Base-by-base conservation (phyloP, 1,140 invertebrate species). In the Camponotus vicinus region DNA sequence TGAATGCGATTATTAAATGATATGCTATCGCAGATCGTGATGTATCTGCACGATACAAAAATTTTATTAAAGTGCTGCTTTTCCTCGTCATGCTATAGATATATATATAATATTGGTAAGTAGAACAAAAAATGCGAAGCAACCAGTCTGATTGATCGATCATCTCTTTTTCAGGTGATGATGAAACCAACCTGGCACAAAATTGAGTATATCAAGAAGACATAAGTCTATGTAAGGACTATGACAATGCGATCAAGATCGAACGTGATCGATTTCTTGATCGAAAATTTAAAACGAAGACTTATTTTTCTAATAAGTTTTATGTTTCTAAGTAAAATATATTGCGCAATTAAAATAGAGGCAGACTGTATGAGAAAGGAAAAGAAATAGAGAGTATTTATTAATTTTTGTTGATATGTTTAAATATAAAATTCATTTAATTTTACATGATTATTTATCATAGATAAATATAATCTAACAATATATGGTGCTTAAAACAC, bases 91-190 rank as follows among this genome's bases (percentile, higher is more conserved):
- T 34, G 15, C 15, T 5, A 9, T 32, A 66, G 11, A 5, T 37
- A 27, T 42, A 64, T 18, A 8, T 21, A 40, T 18, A 32, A 42
- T 9, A 37, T 32, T 34, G 66, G 21, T 61, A 73, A 69, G 6
- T 73, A 13, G 27, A 13, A 82, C 1, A 37, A 45, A 82, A 57
- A 82, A 1, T 3, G 1, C 3, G 0, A 59, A 8, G 0, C 1
- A 82, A 73, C 6, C 18, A 18, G 45, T 59, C 69, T 83, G 9
- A 80, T 42, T 32, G 15, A 73, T 73, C 8, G 3, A 52, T 49
- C 45, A 61, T 32, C 5, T 83, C 5, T 80, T 82, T 83, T 83
- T 83, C 79, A 83, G 79, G 40, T 83, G 67, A 42, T 5, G 18
- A 27, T 52, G 61, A 73, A 61, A 42, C 6, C 7, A 4, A 7